Evolutionary conservation across 2,888 invertebrate genomes (phyloP).

Genomic region (Danaus chrysippus): DNA sequence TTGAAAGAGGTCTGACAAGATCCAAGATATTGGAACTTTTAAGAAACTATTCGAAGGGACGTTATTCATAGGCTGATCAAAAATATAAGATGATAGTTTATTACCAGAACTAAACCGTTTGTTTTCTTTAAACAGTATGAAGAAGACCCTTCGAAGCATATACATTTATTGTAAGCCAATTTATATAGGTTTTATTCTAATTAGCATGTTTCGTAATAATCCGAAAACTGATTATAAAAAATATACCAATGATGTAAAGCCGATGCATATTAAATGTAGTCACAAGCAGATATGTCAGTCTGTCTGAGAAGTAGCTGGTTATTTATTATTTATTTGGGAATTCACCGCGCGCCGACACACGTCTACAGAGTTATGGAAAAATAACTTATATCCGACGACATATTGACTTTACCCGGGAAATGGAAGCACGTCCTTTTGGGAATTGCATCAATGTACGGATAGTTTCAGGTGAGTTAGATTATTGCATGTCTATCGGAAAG

Average conservation of each 20-base stretch:
- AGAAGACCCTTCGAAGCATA: too few species aligned
- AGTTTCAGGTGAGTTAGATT: conserved; percentile 32
- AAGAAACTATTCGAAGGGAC: conserved; percentile 18
- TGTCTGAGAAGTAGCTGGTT: conserved; percentile 43
- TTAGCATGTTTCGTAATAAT: too few species aligned
- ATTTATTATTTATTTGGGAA: conserved; percentile 79
- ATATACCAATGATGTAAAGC: not conserved
- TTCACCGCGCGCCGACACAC: conserved; percentile 46
- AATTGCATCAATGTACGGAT: conserved; percentile 56
- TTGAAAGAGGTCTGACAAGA: conserved; percentile 33
- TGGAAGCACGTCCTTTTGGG: conserved; percentile 60
- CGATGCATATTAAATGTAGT: conserved; percentile 54
- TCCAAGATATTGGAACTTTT: conserved; percentile 42
- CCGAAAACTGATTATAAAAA: too few species aligned
- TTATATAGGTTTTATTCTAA: too few species aligned
- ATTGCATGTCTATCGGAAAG: conserved; percentile 30
- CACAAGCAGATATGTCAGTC: conserved; percentile 43
- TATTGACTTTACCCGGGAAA: conserved; percentile 69
- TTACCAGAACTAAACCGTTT: too few species aligned
- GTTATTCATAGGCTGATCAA: too few species aligned
- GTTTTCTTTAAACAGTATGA: too few species aligned
- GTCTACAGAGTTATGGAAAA: conserved; percentile 67
- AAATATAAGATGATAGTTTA: too few species aligned
- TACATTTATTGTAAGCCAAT: too few species aligned
- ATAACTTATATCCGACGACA: conserved; percentile 73